Base-by-base conservation (phyloP, 2,797 vertebrate genomes). In the Acanthurus tractus region DNA sequence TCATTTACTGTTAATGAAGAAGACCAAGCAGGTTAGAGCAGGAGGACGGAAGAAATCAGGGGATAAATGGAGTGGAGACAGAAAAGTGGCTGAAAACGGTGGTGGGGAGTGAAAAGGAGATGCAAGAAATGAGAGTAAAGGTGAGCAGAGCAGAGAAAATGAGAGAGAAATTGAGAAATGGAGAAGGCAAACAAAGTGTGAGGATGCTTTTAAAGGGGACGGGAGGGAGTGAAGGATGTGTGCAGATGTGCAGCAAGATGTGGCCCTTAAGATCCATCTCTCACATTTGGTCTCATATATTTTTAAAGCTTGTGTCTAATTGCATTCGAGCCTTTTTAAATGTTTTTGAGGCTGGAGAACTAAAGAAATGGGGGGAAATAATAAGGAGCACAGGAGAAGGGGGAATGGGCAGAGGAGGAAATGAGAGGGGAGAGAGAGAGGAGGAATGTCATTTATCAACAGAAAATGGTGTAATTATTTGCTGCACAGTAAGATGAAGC, bases 391-490 rank as follows among this genome's bases (percentile, higher is more conserved):
- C 18, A n/a, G 25, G 6, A 10, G 15, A 17, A 3, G 14, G 20
- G 18, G 25, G 67, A 12, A 20, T 29, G 63, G 63, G 18, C 34
- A 46, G 29, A 36, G 48, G 29, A 34, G 54, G 14, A 22, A 22
- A 45, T 38, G 29, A 34, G 29, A 1, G 29, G 29, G 7, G 29
- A 34, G 53, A 65, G 62, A 48, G 53, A 65, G 62, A 48, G 42
- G 10, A 54, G 56, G 11, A 61, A 36, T 66, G 71, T 42, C 57
- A 79, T 83, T 82, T 65, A 42, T 81, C 75, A 79, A 18, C 29
- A 50, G 58, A 70, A 82, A 79, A 53, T 63, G 20, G 50, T 77
- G 63, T 76, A 84, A 87, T 84, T 84, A 84, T 75, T 67, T 79
- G 48, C 70, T 45, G 56, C 62, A 75, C 18, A 69, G 50, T 44